phyloP scores from a whole-genome alignment of 2,113 vertebrate species.

The Cryptotis parvus region DNA sequence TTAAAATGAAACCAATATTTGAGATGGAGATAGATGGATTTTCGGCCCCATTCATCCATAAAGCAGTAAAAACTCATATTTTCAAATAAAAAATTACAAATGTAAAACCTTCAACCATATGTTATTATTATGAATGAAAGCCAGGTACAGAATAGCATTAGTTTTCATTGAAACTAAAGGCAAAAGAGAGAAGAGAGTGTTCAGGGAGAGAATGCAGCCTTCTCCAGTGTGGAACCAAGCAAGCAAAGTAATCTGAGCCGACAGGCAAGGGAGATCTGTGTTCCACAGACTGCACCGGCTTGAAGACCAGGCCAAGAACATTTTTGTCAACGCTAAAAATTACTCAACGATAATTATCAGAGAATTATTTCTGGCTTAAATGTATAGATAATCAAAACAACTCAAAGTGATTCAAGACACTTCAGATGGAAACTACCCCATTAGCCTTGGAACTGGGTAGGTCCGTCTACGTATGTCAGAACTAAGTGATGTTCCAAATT shows the following conservation, averaged over 20 bases:
- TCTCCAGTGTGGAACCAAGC: too few relatives aligned
- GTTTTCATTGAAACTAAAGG: too few relatives aligned
- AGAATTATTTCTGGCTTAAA: neutral
- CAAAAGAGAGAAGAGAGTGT: too few relatives aligned
- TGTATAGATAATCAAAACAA: neutral
- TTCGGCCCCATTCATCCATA: neutral
- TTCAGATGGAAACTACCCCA: neutral
- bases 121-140: neutral
- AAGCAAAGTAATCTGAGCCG: too few relatives aligned
- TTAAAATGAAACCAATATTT: neutral
- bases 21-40: neutral
- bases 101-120: neutral
- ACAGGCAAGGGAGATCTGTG: too few relatives aligned
- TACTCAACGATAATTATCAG: neutral
- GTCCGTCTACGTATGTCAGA: neutral
- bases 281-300: too few relatives aligned
- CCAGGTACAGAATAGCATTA: neutral
- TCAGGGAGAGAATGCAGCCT: too few relatives aligned
- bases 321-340: too few relatives aligned
- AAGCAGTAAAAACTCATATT: fast-evolving
- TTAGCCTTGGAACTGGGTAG: neutral
- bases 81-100: neutral
- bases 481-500: neutral
- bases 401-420: neutral
- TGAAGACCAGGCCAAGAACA: too few relatives aligned